Conservation (phyloP, 64 coral and sea anemone genomes). For the Dendrophyllia cribrosa region DNA sequence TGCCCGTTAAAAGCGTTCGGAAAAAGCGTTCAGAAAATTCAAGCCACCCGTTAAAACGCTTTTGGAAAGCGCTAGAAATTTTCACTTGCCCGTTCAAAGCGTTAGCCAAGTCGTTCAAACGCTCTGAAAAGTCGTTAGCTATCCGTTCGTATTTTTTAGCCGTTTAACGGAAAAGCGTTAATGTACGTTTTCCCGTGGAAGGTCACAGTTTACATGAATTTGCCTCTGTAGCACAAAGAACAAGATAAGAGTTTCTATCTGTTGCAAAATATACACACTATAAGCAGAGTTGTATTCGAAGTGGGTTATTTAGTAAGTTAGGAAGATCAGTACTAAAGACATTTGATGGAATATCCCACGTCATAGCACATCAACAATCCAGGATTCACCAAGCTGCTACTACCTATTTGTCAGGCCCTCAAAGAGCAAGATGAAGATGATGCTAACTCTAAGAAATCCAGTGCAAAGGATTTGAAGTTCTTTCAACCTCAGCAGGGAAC, state of each 20-base stretch:
- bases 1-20: too few species aligned
- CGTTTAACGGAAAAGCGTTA: too few species aligned
- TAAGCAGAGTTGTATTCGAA: neutral
- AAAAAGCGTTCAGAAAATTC: too few species aligned
- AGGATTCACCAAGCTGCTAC: slow-evolving; percentile 4
- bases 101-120: too few species aligned
- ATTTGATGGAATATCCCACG: slow-evolving; percentile 11
- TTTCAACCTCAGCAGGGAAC: neutral
- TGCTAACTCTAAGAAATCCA: neutral
- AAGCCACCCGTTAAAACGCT: too few species aligned
- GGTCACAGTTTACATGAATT: neutral
- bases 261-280: neutral
- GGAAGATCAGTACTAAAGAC: neutral
- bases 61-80: too few species aligned
- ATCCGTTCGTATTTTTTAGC: too few species aligned
- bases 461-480: neutral
- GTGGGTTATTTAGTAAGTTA: neutral
- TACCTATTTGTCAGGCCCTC: neutral
- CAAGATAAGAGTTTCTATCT: too few species aligned
- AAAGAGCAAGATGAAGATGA: too few species aligned
- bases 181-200: too few species aligned
- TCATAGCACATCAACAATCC: neutral
- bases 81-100: too few species aligned
- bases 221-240: neutral
- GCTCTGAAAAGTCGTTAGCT: too few species aligned